A percentile compares a stretch with the other conserved stretches of the same genome.
Evolutionary conservation across 2,113 vertebrate species (phyloP).

Genomic region (Pygoscelis antarcticus): DNA sequence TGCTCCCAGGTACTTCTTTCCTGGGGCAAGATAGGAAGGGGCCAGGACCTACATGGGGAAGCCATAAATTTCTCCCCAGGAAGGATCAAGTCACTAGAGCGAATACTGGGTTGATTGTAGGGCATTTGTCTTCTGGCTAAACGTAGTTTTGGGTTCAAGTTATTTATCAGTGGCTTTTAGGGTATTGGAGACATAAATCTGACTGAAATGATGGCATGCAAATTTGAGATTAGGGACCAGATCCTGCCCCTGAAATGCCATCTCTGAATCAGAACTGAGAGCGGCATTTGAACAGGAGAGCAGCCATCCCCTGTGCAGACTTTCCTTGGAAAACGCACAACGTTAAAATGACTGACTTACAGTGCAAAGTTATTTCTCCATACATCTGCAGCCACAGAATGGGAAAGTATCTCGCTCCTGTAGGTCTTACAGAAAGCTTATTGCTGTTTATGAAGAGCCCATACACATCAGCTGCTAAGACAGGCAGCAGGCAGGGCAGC

Average conservation of each 20-base stretch:
- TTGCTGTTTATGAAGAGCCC: not conserved
- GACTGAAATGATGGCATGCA: not conserved
- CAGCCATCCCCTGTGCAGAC: not conserved
- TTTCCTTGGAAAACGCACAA: not conserved
- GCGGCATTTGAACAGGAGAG: not conserved
- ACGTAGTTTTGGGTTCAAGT: not conserved
- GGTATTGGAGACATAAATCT: not conserved
- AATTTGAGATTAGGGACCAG: not conserved
- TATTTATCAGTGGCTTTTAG: not conserved
- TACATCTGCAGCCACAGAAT: not conserved
- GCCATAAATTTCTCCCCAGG: not conserved
- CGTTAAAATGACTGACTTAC: not conserved
- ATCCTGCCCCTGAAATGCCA: not conserved
- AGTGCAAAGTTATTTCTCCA: not conserved
- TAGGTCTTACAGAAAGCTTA: not conserved
- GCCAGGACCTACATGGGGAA: not conserved
- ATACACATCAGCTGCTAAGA: not conserved
- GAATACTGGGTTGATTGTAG: not conserved
- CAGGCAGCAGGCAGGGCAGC: not conserved
- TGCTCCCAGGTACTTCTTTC: not conserved
- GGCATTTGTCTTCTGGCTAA: not conserved
- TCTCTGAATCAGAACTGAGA: not conserved
- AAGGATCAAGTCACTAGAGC: not conserved
- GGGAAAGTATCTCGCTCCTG: not conserved
- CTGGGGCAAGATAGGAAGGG: not conserved